Conservation (phyloP, 2,797 vertebrate genomes). For the Oceanodroma leucorhoa region DNA sequence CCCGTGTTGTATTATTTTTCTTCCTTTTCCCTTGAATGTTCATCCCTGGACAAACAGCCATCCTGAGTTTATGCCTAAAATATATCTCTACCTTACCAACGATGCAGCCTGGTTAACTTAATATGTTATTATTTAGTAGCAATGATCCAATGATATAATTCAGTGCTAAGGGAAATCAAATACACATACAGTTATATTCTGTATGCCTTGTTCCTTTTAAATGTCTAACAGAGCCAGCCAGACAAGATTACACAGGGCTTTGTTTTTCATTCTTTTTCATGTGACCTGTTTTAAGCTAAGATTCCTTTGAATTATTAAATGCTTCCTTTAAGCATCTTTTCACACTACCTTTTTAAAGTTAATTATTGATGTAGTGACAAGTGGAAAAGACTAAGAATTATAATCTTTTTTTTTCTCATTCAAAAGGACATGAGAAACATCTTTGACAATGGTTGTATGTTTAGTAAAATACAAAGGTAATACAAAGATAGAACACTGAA, state of each 20-base stretch:
- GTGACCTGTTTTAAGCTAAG: constrained; percentile 72
- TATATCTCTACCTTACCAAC: not conserved
- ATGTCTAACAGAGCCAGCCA: not conserved
- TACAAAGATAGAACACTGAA: constrained; percentile 50
- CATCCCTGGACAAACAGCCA: constrained; percentile 18
- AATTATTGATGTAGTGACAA: constrained; percentile 77
- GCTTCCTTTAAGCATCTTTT: constrained; percentile 74
- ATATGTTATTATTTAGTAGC: not conserved
- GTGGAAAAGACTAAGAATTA: constrained; percentile 63
- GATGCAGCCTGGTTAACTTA: constrained; percentile 18
- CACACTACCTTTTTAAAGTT: constrained; percentile 59
- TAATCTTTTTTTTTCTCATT: constrained; percentile 42
- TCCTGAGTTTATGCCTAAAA: not conserved
- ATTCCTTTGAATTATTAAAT: constrained; percentile 78
- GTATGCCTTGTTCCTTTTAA: not conserved
- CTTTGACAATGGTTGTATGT: constrained; percentile 63
- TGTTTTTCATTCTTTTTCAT: constrained; percentile 66
- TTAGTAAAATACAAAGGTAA: constrained; percentile 63
- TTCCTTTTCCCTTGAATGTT: constrained; percentile 36
- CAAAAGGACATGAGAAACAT: constrained; percentile 44
- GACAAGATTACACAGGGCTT: constrained; percentile 25
- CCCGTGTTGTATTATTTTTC: not conserved
- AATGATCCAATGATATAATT: not conserved
- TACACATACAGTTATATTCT: not conserved
- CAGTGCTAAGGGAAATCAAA: not conserved